Evolutionary conservation across 2,888 invertebrate species (phyloP).

Genomic region (Aelia acuminata): DNA sequence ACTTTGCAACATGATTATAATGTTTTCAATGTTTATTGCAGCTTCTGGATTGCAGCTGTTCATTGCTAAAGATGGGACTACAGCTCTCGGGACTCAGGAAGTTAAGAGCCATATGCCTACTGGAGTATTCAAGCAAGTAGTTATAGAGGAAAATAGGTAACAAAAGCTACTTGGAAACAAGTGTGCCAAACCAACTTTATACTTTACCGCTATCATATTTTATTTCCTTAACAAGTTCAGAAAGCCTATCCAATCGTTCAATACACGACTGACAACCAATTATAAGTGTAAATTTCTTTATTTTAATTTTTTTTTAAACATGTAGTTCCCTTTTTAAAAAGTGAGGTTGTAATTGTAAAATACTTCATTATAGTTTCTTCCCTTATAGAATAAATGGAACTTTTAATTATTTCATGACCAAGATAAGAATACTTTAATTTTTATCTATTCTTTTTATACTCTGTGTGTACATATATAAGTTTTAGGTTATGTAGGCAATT

Average conservation of each 20-base stretch:
- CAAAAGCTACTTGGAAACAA: constrained; percentile 68
- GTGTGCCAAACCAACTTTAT: constrained; percentile 61
- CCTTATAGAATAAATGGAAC: constrained; percentile 13
- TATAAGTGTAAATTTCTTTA: constrained; percentile 15
- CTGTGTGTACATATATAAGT: constrained; percentile 13
- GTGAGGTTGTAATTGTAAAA: constrained; percentile 43
- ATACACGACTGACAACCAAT: constrained; percentile 46
- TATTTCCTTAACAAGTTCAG: not conserved
- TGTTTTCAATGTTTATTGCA: constrained; percentile 69
- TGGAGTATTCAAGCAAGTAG: constrained; percentile 82
- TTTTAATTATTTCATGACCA: constrained; percentile 40
- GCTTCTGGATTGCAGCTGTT: constrained; percentile 91
- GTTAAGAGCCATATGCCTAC: constrained; percentile 81
- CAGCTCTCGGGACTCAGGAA: constrained; percentile 87
- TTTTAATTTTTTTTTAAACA: not conserved
- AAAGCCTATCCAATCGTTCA: constrained; percentile 32
- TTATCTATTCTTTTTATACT: constrained; percentile 10
- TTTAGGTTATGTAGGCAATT: constrained; percentile 6
- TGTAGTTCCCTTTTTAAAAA: not conserved
- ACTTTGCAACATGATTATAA: not conserved
- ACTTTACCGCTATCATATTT: constrained; percentile 12
- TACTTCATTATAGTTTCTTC: constrained; percentile 6
- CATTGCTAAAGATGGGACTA: constrained; percentile 91
- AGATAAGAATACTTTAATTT: not conserved
- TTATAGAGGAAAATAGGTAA: constrained; percentile 84